phyloP scores from a whole-genome alignment of 2,113 vertebrate genomes.

The Charadrius vociferus region DNA sequence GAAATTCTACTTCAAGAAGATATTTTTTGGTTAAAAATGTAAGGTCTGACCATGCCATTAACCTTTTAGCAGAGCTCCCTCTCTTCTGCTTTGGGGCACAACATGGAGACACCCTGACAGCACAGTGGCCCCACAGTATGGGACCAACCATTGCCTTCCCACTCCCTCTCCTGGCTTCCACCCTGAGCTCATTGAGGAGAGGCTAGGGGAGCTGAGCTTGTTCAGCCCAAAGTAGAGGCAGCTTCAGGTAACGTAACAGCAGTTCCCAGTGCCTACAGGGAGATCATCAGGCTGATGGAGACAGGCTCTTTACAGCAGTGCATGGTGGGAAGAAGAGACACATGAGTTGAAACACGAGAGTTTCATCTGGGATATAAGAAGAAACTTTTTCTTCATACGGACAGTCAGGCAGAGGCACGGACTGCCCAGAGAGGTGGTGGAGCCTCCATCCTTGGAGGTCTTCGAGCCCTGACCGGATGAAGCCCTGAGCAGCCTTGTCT shows the following conservation, averaged over 20 bases:
- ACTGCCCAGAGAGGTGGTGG: background rate
- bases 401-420: background rate
- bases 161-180: background rate
- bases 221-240: background rate
- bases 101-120: background rate
- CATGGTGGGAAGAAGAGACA: background rate
- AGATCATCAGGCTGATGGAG: background rate
- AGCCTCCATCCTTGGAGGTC: background rate
- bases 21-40: background rate
- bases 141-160: background rate
- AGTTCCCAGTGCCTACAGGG: background rate
- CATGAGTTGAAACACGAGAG: background rate
- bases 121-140: background rate
- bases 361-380: background rate
- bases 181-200: background rate
- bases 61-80: background rate
- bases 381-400: background rate
- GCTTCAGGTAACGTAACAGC: background rate
- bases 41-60: background rate
- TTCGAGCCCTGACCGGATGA: background rate
- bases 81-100: background rate
- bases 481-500: background rate
- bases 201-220: background rate
- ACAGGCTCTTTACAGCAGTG: background rate
- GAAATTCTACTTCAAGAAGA: background rate